These are phyloP conservation scores for Silurus meridionalis DNA, from an alignment of 2,113 vertebrate genomes.

Conservation along the genomic window DNA sequence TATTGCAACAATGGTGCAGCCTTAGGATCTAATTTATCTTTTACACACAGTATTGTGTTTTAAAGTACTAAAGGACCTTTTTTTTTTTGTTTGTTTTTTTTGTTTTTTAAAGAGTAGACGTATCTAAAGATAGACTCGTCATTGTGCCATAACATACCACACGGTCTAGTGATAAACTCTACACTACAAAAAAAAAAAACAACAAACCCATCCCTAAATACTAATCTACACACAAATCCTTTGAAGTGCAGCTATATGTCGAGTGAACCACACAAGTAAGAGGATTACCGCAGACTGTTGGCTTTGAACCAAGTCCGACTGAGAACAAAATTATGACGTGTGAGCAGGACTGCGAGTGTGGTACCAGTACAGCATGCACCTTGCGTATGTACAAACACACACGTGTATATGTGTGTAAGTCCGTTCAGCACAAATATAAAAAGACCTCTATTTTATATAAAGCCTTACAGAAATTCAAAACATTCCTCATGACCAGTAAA, in stretches of 20 bases:
- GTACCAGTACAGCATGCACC: too few relatives aligned
- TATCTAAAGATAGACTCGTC: background rate
- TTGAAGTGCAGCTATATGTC: conserved; percentile 34
- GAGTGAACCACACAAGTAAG: conserved; percentile 57
- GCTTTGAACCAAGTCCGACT: background rate
- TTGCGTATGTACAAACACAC: too few relatives aligned
- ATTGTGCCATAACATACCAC: background rate
- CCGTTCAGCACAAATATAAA: background rate
- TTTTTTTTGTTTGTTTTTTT: too few relatives aligned
- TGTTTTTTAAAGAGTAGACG: too few relatives aligned
- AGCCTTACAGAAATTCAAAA: background rate
- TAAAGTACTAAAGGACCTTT: too few relatives aligned
- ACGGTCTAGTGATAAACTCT: background rate
- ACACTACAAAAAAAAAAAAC: too few relatives aligned
- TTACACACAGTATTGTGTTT: background rate
- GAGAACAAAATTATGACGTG: background rate
- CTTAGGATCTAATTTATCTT: background rate
- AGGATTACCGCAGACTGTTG: conserved; percentile 56
- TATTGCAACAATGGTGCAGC: background rate
- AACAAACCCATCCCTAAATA: background rate
- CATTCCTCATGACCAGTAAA: background rate
- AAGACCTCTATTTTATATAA: background rate
- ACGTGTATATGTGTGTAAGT: too few relatives aligned
- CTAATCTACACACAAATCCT: background rate
- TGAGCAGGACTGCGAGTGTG: background rate